These are phyloP conservation scores for Hippocampus zosterae DNA, from an alignment of 2,113 vertebrate species.

Conservation along the genomic window DNA sequence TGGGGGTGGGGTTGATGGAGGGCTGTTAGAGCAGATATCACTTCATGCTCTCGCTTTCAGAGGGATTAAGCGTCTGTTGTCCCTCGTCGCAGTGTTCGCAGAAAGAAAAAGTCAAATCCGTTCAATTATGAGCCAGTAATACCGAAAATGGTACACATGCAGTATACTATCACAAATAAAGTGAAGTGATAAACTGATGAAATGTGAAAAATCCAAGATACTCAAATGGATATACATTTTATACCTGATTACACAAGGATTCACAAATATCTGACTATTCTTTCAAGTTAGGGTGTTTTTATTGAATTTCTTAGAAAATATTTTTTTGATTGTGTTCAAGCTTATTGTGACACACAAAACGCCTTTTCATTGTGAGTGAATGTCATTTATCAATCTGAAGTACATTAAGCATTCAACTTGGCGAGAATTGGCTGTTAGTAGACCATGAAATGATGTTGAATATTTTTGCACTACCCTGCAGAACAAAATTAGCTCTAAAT, in stretches of 20 bases:
- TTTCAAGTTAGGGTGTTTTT: not conserved
- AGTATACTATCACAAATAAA: not conserved
- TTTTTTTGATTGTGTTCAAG: not conserved
- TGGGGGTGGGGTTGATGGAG: constrained; percentile 10
- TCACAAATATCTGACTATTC: not conserved
- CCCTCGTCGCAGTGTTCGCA: constrained; percentile 41
- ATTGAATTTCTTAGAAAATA: not conserved
- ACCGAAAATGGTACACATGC: not conserved
- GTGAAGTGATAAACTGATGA: not conserved
- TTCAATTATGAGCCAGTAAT: not conserved
- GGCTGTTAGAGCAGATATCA: constrained; percentile 49
- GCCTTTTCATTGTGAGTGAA: not conserved
- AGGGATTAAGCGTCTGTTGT: constrained; percentile 57
- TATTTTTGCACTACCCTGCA: not conserved
- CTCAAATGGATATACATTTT: not conserved
- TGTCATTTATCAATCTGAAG: not conserved
- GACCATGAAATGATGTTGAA: too few species aligned
- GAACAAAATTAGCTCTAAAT: not conserved
- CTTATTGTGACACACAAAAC: not conserved
- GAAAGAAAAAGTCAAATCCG: constrained; percentile 50
- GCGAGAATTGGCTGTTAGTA: too few species aligned
- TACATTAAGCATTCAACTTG: too few species aligned
- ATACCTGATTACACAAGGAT: not conserved
- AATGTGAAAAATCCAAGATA: not conserved
- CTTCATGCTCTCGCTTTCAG: constrained; percentile 67